phyloP scores from a whole-genome alignment of 2,888 invertebrate genomes.

The Calliphora vomitoria region DNA sequence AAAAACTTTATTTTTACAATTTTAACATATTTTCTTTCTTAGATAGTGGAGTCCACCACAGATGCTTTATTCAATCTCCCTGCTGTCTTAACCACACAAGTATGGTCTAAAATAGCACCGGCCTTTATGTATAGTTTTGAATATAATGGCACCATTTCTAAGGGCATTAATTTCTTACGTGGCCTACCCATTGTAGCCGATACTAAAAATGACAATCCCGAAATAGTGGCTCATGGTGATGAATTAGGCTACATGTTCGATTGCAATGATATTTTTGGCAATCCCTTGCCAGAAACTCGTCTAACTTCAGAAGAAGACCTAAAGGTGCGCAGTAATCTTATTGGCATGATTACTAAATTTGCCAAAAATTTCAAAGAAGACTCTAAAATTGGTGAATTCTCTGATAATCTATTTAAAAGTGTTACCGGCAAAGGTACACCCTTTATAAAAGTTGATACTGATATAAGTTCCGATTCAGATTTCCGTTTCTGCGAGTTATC shows the following conservation, averaged over 20 bases:
- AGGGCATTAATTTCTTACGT: constrained; percentile 88
- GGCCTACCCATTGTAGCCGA: constrained; percentile 87
- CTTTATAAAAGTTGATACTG: constrained; percentile 86
- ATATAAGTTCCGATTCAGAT: constrained; percentile 84
- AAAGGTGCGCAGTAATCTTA: constrained; percentile 88
- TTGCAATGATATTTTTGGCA: constrained; percentile 87
- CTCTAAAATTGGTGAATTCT: constrained; percentile 71
- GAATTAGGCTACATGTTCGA: constrained; percentile 90
- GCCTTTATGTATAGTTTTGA: constrained; percentile 92
- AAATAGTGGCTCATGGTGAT: constrained; percentile 88
- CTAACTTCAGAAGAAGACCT: constrained; percentile 86
- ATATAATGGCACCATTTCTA: constrained; percentile 87
- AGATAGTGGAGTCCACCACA: constrained; percentile 85
- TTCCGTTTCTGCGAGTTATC: constrained; percentile 84
- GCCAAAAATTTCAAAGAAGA: constrained; percentile 84
- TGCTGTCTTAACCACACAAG: constrained; percentile 88
- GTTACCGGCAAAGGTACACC: constrained; percentile 85
- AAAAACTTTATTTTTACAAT: neutral
- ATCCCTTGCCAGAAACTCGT: constrained; percentile 84
- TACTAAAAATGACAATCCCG: constrained; percentile 82
- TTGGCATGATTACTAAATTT: constrained; percentile 89
- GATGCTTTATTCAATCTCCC: constrained; percentile 92
- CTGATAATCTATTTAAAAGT: constrained; percentile 80
- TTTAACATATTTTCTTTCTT: neutral
- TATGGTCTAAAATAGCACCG: constrained; percentile 88